Conservation (phyloP, 2,888 invertebrate genomes). For the Gastracanthus pulcherrimus region DNA sequence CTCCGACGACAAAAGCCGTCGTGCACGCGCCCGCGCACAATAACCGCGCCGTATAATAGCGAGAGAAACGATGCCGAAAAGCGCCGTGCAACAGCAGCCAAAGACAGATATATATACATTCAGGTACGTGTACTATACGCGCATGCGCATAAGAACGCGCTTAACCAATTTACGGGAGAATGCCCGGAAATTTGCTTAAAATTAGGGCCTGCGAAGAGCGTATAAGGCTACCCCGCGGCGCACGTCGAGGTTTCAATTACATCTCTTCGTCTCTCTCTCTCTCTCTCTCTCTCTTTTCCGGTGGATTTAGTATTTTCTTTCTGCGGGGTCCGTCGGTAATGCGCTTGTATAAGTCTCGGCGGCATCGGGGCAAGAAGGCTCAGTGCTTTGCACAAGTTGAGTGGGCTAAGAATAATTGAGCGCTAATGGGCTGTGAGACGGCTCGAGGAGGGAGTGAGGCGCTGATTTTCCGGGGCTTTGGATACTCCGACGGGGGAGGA, state of each 20-base stretch:
- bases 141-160: neutral
- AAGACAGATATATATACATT: neutral
- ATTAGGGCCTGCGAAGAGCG: neutral
- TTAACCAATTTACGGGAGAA: slow-evolving; percentile 56
- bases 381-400: slow-evolving; percentile 38
- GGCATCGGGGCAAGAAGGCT: neutral
- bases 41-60: slow-evolving; percentile 5
- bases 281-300: too few species aligned
- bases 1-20: neutral
- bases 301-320: too few species aligned
- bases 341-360: slow-evolving; percentile 10
- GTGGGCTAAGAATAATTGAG: slow-evolving; percentile 36
- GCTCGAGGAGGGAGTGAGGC: slow-evolving; percentile 14
- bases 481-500: too few species aligned
- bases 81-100: too few species aligned
- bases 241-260: slow-evolving; percentile 20
- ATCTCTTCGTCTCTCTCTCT: neutral
- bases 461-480: neutral
- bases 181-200: slow-evolving; percentile 51
- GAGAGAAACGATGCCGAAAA: neutral
- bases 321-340: neutral
- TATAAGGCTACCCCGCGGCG: neutral
- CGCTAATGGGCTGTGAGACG: slow-evolving; percentile 40
- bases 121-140: neutral
- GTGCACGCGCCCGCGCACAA: slow-evolving; percentile 43